Percentiles rank a stretch among this genome's conserved stretches.
phyloP scores from a whole-genome alignment of 2,888 invertebrate species.

The Alentia gelatinosa region DNA sequence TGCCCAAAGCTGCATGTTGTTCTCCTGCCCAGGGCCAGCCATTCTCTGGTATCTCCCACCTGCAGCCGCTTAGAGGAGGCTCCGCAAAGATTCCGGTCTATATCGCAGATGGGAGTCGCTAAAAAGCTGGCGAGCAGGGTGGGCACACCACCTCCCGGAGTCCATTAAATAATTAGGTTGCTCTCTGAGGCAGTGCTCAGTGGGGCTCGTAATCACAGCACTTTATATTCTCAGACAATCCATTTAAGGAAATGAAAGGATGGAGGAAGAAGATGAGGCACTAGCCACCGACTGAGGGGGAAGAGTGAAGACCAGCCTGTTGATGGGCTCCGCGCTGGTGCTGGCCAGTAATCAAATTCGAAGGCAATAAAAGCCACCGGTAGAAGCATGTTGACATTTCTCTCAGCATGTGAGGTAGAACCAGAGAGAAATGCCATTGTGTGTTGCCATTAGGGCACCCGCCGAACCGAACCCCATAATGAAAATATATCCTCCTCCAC shows the following conservation, averaged over 20 bases:
- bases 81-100: too few species aligned
- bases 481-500: neutral
- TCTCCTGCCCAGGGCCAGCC: too few species aligned
- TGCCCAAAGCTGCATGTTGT: too few species aligned
- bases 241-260: conserved; percentile 43
- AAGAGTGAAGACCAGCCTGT: neutral
- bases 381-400: neutral
- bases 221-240: conserved; percentile 44
- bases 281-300: neutral
- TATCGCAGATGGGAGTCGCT: too few species aligned
- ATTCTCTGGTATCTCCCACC: too few species aligned
- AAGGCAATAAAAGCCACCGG: neutral
- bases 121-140: too few species aligned
- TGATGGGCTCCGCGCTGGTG: neutral
- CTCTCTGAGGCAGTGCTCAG: neutral
- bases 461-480: neutral
- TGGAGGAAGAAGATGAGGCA: neutral
- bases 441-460: neutral
- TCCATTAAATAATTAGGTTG: conserved; percentile 45
- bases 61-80: too few species aligned
- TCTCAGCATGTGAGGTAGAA: neutral
- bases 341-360: neutral
- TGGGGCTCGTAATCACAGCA: conserved; percentile 29
- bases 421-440: neutral
- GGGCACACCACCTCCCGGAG: too few species aligned